A percentile compares a stretch with the other conserved stretches of the same genome.
Conservation (phyloP, 2,888 invertebrate species). For the Masnerella sp. region DNA sequence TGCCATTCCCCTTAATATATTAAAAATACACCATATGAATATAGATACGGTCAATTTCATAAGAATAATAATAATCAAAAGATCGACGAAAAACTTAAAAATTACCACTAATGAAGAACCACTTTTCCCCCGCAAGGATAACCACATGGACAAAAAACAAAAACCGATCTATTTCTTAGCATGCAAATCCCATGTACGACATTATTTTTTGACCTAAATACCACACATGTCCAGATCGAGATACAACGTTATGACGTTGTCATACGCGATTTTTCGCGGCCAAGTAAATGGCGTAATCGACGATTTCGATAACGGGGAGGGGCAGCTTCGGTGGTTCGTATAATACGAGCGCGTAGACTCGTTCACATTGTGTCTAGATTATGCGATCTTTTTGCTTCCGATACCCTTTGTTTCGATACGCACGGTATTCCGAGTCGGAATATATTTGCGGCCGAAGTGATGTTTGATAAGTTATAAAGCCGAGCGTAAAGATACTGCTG, state of each 20-base stretch:
- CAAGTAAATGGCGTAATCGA: constrained; percentile 45
- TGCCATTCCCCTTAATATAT: no score
- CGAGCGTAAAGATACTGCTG: background rate
- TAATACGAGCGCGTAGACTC: constrained; percentile 35
- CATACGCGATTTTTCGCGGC: constrained; percentile 35
- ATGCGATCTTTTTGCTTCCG: constrained; percentile 26
- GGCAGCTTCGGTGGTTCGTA: constrained; percentile 23
- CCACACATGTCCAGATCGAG: constrained; percentile 40
- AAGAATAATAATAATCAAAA: no score
- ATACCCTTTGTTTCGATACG: constrained; percentile 38
- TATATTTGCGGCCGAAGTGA: constrained; percentile 24
- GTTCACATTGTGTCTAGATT: constrained; percentile 47
- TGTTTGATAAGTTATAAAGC: constrained; percentile 33
- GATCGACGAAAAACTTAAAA: no score
- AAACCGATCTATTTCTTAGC: no score
- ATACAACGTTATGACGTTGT: constrained; percentile 53
- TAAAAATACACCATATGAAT: no score
- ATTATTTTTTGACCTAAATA: constrained; percentile 45
- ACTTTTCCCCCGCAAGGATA: no score
- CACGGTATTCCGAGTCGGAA: constrained; percentile 17
- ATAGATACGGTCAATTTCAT: no score
- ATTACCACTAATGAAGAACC: no score
- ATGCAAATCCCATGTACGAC: background rate
- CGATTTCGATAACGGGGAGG: constrained; percentile 31
- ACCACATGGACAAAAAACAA: no score